These are phyloP conservation scores for Halesus radiatus DNA, from an alignment of 1,140 invertebrate genomes.

Conservation along the genomic window DNA sequence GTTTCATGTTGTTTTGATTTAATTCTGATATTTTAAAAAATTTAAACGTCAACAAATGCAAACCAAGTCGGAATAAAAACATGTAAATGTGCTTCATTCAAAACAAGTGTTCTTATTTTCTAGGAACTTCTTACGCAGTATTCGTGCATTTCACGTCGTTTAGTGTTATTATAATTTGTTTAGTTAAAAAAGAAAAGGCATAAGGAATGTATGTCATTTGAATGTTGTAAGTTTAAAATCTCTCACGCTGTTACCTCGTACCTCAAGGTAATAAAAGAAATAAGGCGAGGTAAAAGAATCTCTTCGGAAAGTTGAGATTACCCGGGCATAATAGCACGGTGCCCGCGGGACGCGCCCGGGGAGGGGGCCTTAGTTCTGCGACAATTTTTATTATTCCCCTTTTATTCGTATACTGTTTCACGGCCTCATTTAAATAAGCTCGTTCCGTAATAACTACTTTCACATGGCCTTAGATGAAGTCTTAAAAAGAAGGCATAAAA, in stretches of 20 bases:
- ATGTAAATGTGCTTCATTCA: not conserved
- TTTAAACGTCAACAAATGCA: too few species aligned
- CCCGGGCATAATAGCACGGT: conserved; percentile 1
- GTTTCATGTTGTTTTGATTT: too few species aligned
- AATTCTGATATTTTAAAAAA: too few species aligned
- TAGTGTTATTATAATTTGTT: not conserved
- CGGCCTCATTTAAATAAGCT: conserved; percentile 44
- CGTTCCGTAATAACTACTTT: conserved; percentile 39
- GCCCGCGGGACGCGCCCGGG: conserved; percentile 16
- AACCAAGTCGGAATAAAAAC: too few species aligned
- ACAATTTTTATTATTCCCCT: conserved; percentile 36
- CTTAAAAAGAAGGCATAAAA: conserved; percentile 41
- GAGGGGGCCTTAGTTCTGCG: not conserved
- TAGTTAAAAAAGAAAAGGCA: not conserved
- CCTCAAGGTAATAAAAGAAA: conserved; percentile 27
- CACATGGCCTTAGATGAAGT: conserved; percentile 38
- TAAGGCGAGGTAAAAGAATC: conserved; percentile 11
- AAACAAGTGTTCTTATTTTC: not conserved
- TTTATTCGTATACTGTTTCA: conserved; percentile 43
- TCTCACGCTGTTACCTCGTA: not conserved
- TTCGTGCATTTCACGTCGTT: not conserved
- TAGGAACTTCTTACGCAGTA: not conserved
- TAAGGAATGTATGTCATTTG: not conserved
- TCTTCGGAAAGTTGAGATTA: conserved; percentile 11
- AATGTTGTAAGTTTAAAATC: not conserved